These are phyloP conservation scores for Petrocephalus schoutedeni DNA, from an alignment of 2,797 vertebrate species.

Conservation along the genomic window DNA sequence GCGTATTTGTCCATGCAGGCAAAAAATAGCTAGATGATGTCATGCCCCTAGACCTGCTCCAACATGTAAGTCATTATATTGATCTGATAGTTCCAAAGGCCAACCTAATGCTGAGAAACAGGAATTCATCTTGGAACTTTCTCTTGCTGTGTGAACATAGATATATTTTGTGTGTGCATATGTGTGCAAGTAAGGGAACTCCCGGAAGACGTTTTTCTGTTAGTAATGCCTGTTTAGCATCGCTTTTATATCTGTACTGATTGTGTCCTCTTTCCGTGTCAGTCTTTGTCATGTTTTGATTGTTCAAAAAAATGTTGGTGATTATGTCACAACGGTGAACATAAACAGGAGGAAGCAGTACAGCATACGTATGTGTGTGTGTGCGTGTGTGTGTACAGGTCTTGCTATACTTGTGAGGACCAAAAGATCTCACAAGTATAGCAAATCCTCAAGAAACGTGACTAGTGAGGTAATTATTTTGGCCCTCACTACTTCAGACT, in stretches of 20 bases:
- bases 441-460: too few relatives aligned
- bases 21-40: slow-evolving; percentile 3
- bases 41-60: background rate
- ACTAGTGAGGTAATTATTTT: background rate
- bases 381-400: too few relatives aligned
- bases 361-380: background rate
- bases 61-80: background rate
- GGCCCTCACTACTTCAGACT: background rate
- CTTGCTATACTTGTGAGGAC: background rate
- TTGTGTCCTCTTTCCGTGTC: background rate
- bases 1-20: background rate
- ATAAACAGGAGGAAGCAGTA: background rate
- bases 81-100: background rate
- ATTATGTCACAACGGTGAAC: background rate
- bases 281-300: background rate
- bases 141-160: background rate
- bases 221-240: background rate
- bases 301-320: background rate
- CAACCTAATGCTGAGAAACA: background rate
- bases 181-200: background rate
- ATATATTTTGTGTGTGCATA: background rate
- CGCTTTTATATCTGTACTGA: background rate
- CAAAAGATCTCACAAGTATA: background rate
- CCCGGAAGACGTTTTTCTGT: background rate
- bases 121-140: slow-evolving; percentile 8